Percentiles rank a stretch among this genome's conserved stretches.
These are phyloP conservation scores for Choreutis nemorana DNA, from an alignment of 2,888 invertebrate genomes.

Conservation along the genomic window DNA sequence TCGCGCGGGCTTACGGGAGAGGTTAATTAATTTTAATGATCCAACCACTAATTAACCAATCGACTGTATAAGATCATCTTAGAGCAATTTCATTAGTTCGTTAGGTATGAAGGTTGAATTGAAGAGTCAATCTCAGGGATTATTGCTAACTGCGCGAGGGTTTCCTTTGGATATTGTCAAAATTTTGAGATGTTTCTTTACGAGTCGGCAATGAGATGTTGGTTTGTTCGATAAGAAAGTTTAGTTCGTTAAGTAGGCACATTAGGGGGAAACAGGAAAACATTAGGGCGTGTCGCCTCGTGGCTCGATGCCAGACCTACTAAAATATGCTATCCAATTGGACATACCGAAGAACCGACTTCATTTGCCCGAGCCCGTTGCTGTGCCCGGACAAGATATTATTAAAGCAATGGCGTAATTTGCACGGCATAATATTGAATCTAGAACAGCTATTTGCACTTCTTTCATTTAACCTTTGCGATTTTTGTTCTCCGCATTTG, in stretches of 20 bases:
- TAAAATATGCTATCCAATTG: conserved; percentile 59
- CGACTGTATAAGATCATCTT: too few species aligned
- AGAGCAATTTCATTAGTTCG: too few species aligned
- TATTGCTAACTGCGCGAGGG: too few species aligned
- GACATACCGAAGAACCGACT: conserved; percentile 32
- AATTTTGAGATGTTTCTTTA: conserved; percentile 39
- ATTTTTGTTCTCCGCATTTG: conserved; percentile 1
- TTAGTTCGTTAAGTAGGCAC: conserved; percentile 61
- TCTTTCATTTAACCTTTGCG: conserved; percentile 13
- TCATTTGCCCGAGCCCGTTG: conserved; percentile 24
- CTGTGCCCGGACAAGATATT: conserved; percentile 21
- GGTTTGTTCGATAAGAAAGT: conserved; percentile 58
- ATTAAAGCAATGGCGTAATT: conserved; percentile 29
- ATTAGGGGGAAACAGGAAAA: conserved; percentile 59
- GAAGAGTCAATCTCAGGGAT: too few species aligned
- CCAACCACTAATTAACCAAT: too few species aligned
- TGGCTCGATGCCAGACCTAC: conserved; percentile 53
- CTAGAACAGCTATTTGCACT: conserved; percentile 23
- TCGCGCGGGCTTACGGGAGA: too few species aligned
- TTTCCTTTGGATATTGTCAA: too few species aligned
- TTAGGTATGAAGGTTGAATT: too few species aligned
- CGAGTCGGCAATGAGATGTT: conserved; percentile 37
- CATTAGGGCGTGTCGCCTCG: conserved; percentile 50
- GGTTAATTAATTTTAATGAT: too few species aligned
- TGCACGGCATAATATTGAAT: conserved; percentile 36